Base-by-base conservation (phyloP, 2,797 vertebrate genomes). In the Myotis myotis region DNA sequence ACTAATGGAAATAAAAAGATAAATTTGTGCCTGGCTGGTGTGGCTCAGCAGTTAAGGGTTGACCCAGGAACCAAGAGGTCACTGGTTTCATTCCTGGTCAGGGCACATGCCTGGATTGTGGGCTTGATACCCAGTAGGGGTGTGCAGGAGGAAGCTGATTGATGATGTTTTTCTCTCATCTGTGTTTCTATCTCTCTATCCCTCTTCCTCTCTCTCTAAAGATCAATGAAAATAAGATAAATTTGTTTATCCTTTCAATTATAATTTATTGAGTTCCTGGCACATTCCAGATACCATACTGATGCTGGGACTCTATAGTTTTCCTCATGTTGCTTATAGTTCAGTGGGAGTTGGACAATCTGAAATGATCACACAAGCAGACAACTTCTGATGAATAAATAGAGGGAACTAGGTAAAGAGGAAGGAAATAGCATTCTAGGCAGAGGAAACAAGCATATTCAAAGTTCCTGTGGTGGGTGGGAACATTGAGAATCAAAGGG, bases 1-100 rank as follows among this genome's bases (percentile, higher is more conserved):
- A 74, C 19, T 83, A 84, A 16, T 62, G 25, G 55, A n/a, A 90
- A 93, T 75, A 76, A 28, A 92, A 79, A 91, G 38, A 66, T 89
- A 75, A 64, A 79, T 92, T 64, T 89, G 8, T 84, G 28, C 60
- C 13, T 62, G 28, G 12, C 60, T 62, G 28, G 28, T 62, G 13
- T 62, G 25, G 8, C 13, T 62, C 28, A 30, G 28, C 2, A 5
- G 60, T 30, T 30, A 62, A 30, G 28, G 28, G 28, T 62, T 62
- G 28, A 30, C 6, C 60, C 28, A 62, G 60, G 28, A 62, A 62
- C 60, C 13, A 62, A 62, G 60, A 62, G 28, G 60, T 62, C 12
- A 30, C 23, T 62, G 12, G 60, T 12, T 62, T 13, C 30, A 62
- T 62, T 62, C 28, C 60, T 62, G 30, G 60, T 62, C 57, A 60